Base-by-base conservation (phyloP, 1,140 invertebrate species). In the roundworm (Caenorhabditis elegans) region DNA sequence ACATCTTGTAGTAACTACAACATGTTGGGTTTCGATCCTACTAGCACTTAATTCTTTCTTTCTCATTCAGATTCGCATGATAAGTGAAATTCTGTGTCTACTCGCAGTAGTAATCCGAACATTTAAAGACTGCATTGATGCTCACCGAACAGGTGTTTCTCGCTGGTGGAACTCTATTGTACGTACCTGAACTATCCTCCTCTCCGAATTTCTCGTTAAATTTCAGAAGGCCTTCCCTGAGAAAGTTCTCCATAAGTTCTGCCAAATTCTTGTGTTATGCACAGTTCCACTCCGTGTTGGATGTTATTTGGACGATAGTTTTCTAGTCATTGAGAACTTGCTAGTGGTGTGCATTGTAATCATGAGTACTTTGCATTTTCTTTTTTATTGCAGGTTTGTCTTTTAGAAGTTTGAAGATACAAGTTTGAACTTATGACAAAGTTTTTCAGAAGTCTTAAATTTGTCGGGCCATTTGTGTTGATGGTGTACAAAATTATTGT, bases 401-500 rank as follows among this genome's bases (percentile, higher is more conserved):
- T n/a, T n/a, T 79, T 78, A 70, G 39, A 3, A 49, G 1, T 24
- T 53, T 36, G 3, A 8, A 55, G 8, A 76, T 31, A 15, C 55
- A 78, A 17, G 6, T 8, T 24, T 76, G 80, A 84, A 85, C 78
- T 88, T 91, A 10, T 48, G 46, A 51, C n/a, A 51, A 48, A 53
- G 17, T 6, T 5, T 91, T 91, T 81, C 90, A 95, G 96, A 88
- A 96, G 96, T 31, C 97, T 98, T 90, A 96, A 96, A 90, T 96
- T 95, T 0, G 95, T 98, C 0, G 96, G 96, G 0, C 96, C 96
- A 6, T 98, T 98, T 92, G 96, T 98, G 4, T 95, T 97, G 60
- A 98, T 98, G 96, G 97, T 98, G 84, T 98, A 98, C 90, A 93
- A 95, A 84, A 98, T 98, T 95, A 94, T 98, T 19, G 94, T 94